phyloP scores from a whole-genome alignment of 1,140 invertebrate genomes.

The Medauroidea extradentata region DNA sequence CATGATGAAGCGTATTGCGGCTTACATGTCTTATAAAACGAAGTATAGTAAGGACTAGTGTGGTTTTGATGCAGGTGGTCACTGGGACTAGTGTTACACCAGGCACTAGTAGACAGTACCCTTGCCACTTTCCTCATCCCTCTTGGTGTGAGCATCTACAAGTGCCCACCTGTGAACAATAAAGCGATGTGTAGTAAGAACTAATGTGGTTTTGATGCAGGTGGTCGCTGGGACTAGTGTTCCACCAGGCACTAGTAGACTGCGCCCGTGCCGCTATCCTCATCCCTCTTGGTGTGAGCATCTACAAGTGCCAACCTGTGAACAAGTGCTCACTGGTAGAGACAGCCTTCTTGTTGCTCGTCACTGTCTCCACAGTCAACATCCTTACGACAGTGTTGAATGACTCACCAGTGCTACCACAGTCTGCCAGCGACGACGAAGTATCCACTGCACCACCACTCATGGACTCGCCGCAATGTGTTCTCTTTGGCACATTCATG shows the following conservation, averaged over 20 bases:
- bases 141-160: slow-evolving; percentile 74
- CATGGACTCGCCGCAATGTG: slow-evolving; percentile 80
- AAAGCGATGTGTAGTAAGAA: too few relatives aligned
- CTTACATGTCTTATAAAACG: too few relatives aligned
- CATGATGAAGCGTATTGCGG: too few relatives aligned
- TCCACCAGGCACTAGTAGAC: slow-evolving; percentile 83
- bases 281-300: slow-evolving; percentile 73
- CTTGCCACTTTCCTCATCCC: slow-evolving; percentile 75
- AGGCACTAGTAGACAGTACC: slow-evolving; percentile 78
- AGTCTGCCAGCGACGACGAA: slow-evolving; percentile 67
- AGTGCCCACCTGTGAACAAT: slow-evolving; percentile 77
- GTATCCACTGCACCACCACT: slow-evolving; percentile 58
- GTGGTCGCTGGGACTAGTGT: slow-evolving; percentile 82
- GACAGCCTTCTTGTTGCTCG: slow-evolving; percentile 81
- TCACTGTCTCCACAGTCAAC: slow-evolving; percentile 86
- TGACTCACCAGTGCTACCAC: slow-evolving; percentile 82
- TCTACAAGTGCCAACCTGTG: slow-evolving; percentile 76
- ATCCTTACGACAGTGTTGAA: slow-evolving; percentile 86
- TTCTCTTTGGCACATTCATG: slow-evolving; percentile 87
- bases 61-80: slow-evolving; percentile 65
- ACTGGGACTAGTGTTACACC: slow-evolving; percentile 80
- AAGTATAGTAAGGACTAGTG: too few relatives aligned
- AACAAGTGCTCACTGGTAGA: slow-evolving; percentile 86
- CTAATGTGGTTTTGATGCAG: slow-evolving; percentile 45
- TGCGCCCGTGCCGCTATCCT: slow-evolving; percentile 75